Evolutionary conservation across 1,140 invertebrate species (phyloP).

Genomic region (Zaprionus tsacasi): DNA sequence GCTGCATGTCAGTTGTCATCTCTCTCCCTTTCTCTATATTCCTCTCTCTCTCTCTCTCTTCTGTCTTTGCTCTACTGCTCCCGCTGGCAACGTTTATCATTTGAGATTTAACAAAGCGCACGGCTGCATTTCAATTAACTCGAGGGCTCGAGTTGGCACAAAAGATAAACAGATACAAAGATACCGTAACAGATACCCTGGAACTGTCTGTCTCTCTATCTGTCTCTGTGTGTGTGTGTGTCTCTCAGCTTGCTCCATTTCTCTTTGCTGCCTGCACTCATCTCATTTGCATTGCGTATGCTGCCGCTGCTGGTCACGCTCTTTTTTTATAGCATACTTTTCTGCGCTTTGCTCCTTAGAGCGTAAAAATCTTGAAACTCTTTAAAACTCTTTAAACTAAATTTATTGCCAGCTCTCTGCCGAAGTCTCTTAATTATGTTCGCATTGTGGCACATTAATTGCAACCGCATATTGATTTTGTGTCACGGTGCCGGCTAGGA

Average conservation of each 20-base stretch:
- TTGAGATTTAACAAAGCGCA: conserved; percentile 66
- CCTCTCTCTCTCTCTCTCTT: background rate
- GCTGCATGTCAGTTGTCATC: conserved; percentile 46
- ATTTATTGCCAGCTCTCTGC: conserved; percentile 14
- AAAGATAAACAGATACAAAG: conserved; percentile 64
- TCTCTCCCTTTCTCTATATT: background rate
- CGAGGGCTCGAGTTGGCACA: conserved; percentile 36
- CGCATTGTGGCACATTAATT: conserved; percentile 41
- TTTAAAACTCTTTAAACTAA: background rate
- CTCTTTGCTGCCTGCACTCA: conserved; percentile 16
- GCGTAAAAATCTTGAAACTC: background rate
- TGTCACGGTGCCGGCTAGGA: conserved; percentile 6
- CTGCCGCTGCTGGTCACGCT: conserved; percentile 2
- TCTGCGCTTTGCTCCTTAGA: background rate
- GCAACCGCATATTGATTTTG: conserved; percentile 46
- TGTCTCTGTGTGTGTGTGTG: background rate
- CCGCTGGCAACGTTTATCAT: conserved; percentile 54
- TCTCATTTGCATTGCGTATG: conserved; percentile 5
- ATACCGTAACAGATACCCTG: conserved; percentile 6
- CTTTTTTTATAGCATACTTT: conserved; percentile 34
- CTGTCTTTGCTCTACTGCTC: conserved; percentile 20
- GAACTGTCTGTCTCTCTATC: background rate
- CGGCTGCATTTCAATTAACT: conserved; percentile 70
- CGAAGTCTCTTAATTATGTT: conserved; percentile 24
- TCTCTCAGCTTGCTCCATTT: conserved; percentile 16